A percentile compares a stretch with the other conserved stretches of the same genome.
Conservation (phyloP, 1,140 invertebrate species). For the Pogonus chalceus region DNA sequence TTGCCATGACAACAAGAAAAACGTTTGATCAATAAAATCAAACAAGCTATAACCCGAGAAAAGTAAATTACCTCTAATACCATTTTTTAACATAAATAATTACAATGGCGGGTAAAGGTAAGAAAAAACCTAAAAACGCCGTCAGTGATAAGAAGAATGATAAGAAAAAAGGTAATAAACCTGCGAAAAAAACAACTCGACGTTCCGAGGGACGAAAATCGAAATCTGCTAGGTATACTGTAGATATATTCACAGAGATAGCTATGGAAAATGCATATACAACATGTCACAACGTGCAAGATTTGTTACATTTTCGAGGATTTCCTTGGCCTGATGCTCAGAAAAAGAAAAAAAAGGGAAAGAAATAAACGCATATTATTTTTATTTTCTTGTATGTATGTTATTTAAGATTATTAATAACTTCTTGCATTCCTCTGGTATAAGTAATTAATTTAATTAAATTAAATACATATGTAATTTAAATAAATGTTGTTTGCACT, state of each 20-base stretch:
- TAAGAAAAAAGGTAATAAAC: constrained; percentile 7
- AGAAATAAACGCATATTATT: constrained; percentile 1
- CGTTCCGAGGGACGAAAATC: not conserved
- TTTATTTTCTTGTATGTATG: no score
- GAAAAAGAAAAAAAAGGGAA: constrained; percentile 59
- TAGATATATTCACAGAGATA: constrained; percentile 8
- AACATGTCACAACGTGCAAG: constrained; percentile 74
- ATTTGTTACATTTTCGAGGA: constrained; percentile 56
- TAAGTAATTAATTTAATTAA: no score
- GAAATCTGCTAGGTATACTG: not conserved
- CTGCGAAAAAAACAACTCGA: not conserved
- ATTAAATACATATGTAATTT: no score
- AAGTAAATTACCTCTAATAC: not conserved
- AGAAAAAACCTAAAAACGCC: not conserved
- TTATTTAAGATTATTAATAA: no score
- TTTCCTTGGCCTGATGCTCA: constrained; percentile 67
- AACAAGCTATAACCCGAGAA: not conserved
- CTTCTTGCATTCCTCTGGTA: no score
- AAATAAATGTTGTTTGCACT: no score
- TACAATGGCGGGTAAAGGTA: constrained; percentile 3
- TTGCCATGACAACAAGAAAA: not conserved
- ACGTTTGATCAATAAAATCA: not conserved
- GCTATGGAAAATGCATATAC: constrained; percentile 77
- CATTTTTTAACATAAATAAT: no score
- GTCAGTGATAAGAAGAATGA: not conserved